Conservation (phyloP, 2,888 invertebrate species). For the Pharmacophagus antenor region DNA sequence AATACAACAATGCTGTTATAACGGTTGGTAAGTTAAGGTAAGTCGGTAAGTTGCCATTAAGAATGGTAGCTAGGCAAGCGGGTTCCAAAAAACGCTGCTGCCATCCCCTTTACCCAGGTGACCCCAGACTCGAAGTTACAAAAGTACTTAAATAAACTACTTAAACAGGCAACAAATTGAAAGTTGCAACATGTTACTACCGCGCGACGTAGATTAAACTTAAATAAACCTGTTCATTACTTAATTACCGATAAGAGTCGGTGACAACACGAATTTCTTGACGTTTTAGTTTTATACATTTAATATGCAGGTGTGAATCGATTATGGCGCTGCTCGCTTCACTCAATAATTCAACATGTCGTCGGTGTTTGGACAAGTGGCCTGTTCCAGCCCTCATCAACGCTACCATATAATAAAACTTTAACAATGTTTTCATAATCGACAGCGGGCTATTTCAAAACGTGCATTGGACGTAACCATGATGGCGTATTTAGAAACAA, state of each 20-base stretch:
- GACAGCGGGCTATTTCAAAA: conserved; percentile 55
- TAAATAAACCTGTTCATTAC: conserved; percentile 20
- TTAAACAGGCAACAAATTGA: background rate
- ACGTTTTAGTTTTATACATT: conserved; percentile 37
- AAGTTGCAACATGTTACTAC: conserved; percentile 8
- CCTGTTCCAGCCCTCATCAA: conserved; percentile 71
- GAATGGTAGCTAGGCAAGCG: too few relatives aligned
- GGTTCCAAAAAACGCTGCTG: too few relatives aligned
- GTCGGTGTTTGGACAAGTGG: conserved; percentile 76
- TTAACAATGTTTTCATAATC: conserved; percentile 79
- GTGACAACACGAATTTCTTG: conserved; percentile 15
- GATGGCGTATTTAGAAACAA: conserved; percentile 62
- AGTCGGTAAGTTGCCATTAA: too few relatives aligned
- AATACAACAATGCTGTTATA: too few relatives aligned
- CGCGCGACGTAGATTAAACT: conserved; percentile 7
- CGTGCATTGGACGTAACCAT: conserved; percentile 50
- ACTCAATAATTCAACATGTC: conserved; percentile 74
- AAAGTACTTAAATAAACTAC: background rate
- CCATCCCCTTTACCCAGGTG: too few relatives aligned
- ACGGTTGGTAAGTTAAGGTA: too few relatives aligned
- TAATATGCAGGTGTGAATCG: conserved; percentile 73
- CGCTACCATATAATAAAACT: conserved; percentile 74
- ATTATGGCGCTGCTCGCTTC: conserved; percentile 62
- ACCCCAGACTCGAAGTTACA: too few relatives aligned
- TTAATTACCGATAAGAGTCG: conserved; percentile 15